Percentiles rank a stretch among this genome's conserved stretches.
Evolutionary conservation across 2,888 invertebrate species (phyloP).

Genomic region (Pherbina coryleti): DNA sequence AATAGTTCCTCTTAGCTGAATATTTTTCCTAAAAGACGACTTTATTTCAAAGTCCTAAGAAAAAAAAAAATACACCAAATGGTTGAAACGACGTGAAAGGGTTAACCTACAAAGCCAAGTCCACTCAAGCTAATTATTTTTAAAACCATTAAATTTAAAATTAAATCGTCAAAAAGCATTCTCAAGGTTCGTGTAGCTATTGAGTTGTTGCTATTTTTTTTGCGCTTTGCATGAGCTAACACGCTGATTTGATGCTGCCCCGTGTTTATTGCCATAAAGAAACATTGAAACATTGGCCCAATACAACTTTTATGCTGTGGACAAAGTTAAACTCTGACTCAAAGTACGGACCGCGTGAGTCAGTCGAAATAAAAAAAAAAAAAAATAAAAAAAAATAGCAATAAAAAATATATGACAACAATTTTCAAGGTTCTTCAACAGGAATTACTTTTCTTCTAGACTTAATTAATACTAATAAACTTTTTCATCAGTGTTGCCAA

Average conservation of each 20-base stretch:
- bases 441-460: constrained; percentile 6
- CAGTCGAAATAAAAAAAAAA: background rate
- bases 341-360: background rate
- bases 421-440: constrained; percentile 28
- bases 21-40: too few species aligned
- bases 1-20: too few species aligned
- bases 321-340: background rate
- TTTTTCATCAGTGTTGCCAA: too few species aligned
- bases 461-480: too few species aligned
- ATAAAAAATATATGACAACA: background rate
- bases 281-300: background rate
- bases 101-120: too few species aligned
- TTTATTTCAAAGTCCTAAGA: too few species aligned
- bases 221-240: background rate
- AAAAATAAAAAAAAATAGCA: background rate
- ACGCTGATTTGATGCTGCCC: background rate
- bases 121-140: too few species aligned
- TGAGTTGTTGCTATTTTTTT: constrained; percentile 16
- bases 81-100: too few species aligned
- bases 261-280: background rate
- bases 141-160: background rate
- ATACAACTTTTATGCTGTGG: background rate
- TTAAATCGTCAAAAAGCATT: background rate
- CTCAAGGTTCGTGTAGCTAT: constrained; percentile 29
- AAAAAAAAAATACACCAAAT: background rate